Evolutionary conservation across 2,113 vertebrate genomes (phyloP).

Genomic region (zebrafish (Danio rerio)): GRCz12tu NC_133183.1:8046501-8047000

Average conservation of each 20-base stretch:
- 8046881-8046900: no score
- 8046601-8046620: slow-evolving; percentile 7
- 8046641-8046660: not conserved
- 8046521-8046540: slow-evolving; percentile 41
- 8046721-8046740: not conserved
- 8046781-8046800: not conserved
- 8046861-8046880: no score
- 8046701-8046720: not conserved
- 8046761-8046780: no score
- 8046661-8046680: not conserved
- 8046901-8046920: no score
- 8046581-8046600: slow-evolving; percentile 24
- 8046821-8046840: no score
- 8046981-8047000: no score
- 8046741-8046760: no score
- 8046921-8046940: no score
- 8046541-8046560: slow-evolving; percentile 31
- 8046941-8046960: no score
- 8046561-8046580: slow-evolving; percentile 9
- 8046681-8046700: not conserved
- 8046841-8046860: no score
- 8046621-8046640: not conserved
- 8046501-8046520: not conserved
- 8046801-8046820: no score
- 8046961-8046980: no score